Evolutionary conservation across 2,888 invertebrate species (phyloP).

Genomic region (Tetropium fuscum): DNA sequence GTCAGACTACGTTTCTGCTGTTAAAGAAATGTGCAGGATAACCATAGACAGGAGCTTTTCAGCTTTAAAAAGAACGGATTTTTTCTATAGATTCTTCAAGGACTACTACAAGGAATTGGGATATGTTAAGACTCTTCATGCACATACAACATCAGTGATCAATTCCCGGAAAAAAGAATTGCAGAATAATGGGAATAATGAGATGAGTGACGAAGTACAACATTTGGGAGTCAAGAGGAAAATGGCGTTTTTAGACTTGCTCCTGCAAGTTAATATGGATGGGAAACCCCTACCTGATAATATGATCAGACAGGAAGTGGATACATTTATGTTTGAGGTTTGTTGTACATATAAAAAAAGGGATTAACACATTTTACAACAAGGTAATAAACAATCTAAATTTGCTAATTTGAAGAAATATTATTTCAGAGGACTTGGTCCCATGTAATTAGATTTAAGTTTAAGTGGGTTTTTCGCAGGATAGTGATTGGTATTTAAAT

Average conservation of each 20-base stretch:
- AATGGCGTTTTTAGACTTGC: conserved; percentile 76
- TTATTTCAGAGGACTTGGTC: too few species aligned
- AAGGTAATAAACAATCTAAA: too few species aligned
- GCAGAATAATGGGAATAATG: conserved; percentile 1
- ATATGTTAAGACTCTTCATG: conserved; percentile 62
- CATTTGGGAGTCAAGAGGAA: conserved; percentile 66
- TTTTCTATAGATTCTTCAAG: conserved; percentile 67
- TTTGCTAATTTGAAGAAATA: too few species aligned
- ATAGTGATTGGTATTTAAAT: too few species aligned
- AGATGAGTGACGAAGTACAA: conserved; percentile 15
- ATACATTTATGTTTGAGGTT: conserved; percentile 82
- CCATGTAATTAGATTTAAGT: too few species aligned
- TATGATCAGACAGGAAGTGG: conserved; percentile 77
- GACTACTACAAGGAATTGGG: conserved; percentile 71
- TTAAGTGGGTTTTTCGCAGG: too few species aligned
- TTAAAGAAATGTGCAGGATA: conserved; percentile 68
- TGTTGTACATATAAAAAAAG: too few species aligned
- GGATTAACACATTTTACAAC: too few species aligned
- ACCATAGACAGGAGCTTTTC: conserved; percentile 54
- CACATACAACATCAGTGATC: conserved; percentile 71
- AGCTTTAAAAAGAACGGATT: conserved; percentile 68
- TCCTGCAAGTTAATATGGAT: conserved; percentile 69
- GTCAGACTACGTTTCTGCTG: conserved; percentile 79
- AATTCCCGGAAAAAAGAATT: conserved; percentile 30
- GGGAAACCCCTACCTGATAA: conserved; percentile 71